A percentile compares a stretch with the other conserved stretches of the same genome.
phyloP scores from a whole-genome alignment of 2,888 invertebrate species.

The Epistrophe grossulariae region DNA sequence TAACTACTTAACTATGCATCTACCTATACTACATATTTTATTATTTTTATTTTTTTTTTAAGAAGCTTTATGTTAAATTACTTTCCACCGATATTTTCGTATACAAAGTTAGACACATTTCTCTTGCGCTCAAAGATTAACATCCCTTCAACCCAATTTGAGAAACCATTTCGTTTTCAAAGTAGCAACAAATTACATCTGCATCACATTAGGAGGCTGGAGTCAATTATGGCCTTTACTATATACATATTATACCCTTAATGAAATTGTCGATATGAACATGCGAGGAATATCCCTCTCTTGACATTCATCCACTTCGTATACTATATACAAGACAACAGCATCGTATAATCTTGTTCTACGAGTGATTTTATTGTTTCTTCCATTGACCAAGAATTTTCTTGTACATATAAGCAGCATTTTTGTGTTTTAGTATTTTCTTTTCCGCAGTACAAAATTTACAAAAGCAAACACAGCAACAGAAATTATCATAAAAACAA shows the following conservation, averaged over 20 bases:
- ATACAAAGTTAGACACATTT: not conserved
- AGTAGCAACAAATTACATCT: constrained; percentile 36
- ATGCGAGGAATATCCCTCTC: not conserved
- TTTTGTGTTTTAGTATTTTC: not conserved
- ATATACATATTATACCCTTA: not conserved
- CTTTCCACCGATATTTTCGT: not conserved
- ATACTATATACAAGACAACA: not conserved
- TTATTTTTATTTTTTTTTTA: not conserved
- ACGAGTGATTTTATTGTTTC: not conserved
- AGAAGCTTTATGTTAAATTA: not conserved
- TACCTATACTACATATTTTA: no score
- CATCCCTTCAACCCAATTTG: not conserved
- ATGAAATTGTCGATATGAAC: constrained; percentile 22
- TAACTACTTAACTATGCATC: constrained; percentile 7
- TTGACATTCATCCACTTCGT: not conserved
- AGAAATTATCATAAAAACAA: constrained; percentile 18
- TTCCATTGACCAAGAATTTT: not conserved
- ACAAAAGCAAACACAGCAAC: constrained; percentile 2
- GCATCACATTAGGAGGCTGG: constrained; percentile 19
- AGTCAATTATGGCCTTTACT: constrained; percentile 33
- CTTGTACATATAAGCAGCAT: not conserved
- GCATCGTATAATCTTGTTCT: constrained; percentile 6
- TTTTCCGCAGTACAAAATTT: constrained; percentile 3
- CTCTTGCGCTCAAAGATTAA: not conserved
- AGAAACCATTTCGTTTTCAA: constrained; percentile 12